Evolutionary conservation across 2,888 invertebrate genomes (phyloP), one percentile per base, ranked within the genome.

Genomic region (Suillia variegata): DNA sequence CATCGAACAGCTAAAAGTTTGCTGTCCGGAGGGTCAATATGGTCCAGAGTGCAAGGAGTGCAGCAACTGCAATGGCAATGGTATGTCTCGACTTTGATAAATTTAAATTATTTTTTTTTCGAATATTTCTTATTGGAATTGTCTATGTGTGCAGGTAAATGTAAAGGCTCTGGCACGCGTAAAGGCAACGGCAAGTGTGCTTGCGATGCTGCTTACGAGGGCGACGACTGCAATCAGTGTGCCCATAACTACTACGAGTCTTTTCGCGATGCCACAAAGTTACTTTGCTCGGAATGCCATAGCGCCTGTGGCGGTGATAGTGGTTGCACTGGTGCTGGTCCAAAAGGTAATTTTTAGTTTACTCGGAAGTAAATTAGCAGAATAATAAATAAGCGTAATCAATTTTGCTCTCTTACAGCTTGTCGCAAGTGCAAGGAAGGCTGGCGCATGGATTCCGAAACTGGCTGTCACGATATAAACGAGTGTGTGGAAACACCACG

Each of bases 151-250:
- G 22, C 4, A 77, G 78, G 78, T 2, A 89, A 88, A 78, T 87
- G 87, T 66, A 81, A 87, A 64, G 98, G 98, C 0, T 89, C 89
- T 63, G 98, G 98, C 0, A 96, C 96, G 0, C 85, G 97, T 47
- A 93, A 93, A 80, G 98, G 98, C 0, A 94, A 91, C 75, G 98
- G 98, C 0, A 88, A 90, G 62, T 98, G 98, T 77, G 83, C 86
- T 13, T 98, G 98, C 80, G 89, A 95, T 72, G 73, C 79, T 5
- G 97, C 95, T 0, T 98, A 98, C 77, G 74, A 79, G 0, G 96
- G 96, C 1, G 86, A 87, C 0, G 80, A 84, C 22, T 98, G 98
- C 81, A 86, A 89, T 56, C 82, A 85, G n/a, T 98, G 98, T 80
- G 85, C 86, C 13, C 77, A 82, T n/a, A 88, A 88, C 2, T 90